phyloP scores from a whole-genome alignment of 2,888 invertebrate genomes.

The Drosophila pullipes region DNA sequence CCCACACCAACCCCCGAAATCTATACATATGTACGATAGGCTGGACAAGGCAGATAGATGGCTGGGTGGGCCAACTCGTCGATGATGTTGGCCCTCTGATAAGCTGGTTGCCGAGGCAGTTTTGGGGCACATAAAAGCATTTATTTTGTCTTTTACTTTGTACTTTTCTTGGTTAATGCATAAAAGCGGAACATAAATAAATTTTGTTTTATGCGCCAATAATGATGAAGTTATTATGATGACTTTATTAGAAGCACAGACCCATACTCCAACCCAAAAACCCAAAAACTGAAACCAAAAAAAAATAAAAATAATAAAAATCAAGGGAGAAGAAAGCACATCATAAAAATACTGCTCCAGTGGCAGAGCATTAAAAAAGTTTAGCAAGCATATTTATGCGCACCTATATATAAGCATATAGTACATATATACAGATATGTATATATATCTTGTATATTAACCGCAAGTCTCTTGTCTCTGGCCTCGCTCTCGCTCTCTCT shows the following conservation, averaged over 20 bases:
- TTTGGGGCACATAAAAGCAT: slow-evolving; percentile 68
- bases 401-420: slow-evolving; percentile 38
- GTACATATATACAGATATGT: slow-evolving; percentile 25
- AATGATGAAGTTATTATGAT: slow-evolving; percentile 82
- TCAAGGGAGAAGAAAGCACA: slow-evolving; percentile 48
- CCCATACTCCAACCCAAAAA: slow-evolving; percentile 8
- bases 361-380: slow-evolving; percentile 74
- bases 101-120: slow-evolving; percentile 10
- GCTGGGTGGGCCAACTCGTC: background rate
- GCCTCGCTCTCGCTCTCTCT: background rate
- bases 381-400: slow-evolving; percentile 58
- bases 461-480: slow-evolving; percentile 47
- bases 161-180: slow-evolving; percentile 58
- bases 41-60: slow-evolving; percentile 11
- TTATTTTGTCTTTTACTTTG: slow-evolving; percentile 73
- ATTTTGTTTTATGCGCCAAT: slow-evolving; percentile 81
- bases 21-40: slow-evolving; percentile 19
- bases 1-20: slow-evolving; percentile 1
- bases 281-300: slow-evolving; percentile 22
- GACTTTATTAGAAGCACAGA: slow-evolving; percentile 71
- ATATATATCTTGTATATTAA: slow-evolving; percentile 55
- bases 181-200: slow-evolving; percentile 69
- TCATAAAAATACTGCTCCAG: slow-evolving; percentile 57
- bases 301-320: slow-evolving; percentile 6
- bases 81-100: slow-evolving; percentile 11